Evolutionary conservation across 1,140 invertebrate species (phyloP).

Genomic region (Lamellibrachia luymesi): DNA sequence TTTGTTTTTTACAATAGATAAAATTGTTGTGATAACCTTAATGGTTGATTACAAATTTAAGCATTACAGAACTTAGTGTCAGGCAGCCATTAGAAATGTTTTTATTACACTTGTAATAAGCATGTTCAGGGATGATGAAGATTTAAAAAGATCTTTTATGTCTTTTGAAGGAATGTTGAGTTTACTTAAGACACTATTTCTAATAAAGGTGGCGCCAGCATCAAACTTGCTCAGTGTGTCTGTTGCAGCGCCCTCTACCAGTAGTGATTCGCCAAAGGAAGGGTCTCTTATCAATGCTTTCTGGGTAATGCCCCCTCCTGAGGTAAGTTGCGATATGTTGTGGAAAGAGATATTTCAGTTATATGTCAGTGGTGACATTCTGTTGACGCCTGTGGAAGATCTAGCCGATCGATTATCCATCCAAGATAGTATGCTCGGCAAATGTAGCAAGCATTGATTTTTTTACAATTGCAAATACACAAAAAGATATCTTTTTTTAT

Average conservation of each 20-base stretch:
- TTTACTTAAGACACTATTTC: background rate
- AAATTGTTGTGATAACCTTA: background rate
- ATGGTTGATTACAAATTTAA: no score
- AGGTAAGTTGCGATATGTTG: constrained; percentile 56
- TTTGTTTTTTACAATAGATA: background rate
- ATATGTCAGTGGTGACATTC: background rate
- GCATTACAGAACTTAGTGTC: background rate
- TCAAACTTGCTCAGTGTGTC: background rate
- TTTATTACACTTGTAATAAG: background rate
- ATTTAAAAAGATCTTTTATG: background rate
- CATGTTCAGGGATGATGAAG: background rate
- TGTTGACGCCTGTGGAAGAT: no score
- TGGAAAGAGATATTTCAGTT: background rate
- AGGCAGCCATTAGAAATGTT: background rate
- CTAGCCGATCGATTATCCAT: no score
- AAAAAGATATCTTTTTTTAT: no score
- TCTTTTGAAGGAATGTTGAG: background rate
- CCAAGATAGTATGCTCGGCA: no score
- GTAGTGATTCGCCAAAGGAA: constrained; percentile 30
- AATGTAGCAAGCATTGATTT: no score
- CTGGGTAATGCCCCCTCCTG: constrained; percentile 91
- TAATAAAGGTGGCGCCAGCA: background rate
- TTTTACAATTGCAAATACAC: no score
- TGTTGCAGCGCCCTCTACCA: constrained; percentile 79
- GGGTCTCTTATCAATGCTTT: constrained; percentile 72